Percentiles rank a stretch among this genome's conserved stretches.
These are phyloP conservation scores for Anser cygnoides DNA, from an alignment of 2,113 vertebrate genomes.

Conservation along the genomic window DNA sequence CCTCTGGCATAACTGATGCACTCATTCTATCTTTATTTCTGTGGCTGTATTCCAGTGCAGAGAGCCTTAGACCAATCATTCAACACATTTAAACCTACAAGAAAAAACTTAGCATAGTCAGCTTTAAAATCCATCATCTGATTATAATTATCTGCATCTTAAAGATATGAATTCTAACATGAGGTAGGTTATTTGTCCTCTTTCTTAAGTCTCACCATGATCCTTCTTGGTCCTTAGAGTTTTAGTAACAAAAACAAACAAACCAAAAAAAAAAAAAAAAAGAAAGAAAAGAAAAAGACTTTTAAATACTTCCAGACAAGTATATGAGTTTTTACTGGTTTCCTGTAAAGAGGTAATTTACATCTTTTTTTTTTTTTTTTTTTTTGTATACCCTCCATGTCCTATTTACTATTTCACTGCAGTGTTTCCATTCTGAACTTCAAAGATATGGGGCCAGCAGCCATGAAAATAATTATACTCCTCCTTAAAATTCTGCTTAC, in stretches of 20 bases:
- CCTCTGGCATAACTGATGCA: neutral
- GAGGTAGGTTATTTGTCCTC: neutral
- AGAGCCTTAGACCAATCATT: neutral
- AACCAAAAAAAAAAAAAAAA: too few relatives aligned
- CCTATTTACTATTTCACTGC: neutral
- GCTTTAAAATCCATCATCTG: neutral
- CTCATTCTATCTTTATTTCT: neutral
- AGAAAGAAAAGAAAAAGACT: neutral
- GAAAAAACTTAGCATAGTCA: neutral
- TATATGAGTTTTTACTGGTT: neutral
- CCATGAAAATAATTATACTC: neutral
- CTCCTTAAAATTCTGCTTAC: neutral
- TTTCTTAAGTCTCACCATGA: neutral
- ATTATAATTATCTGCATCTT: neutral
- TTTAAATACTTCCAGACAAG: neutral
- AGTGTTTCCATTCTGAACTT: neutral
- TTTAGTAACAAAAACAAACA: neutral
- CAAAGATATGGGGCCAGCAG: neutral
- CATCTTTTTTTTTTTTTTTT: neutral
- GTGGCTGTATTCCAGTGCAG: neutral
- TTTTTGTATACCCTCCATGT: neutral
- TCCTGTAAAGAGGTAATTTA: neutral
- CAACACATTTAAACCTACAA: neutral
- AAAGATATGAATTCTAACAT: neutral
- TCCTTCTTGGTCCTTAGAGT: neutral